Conservation (phyloP, 2,797 vertebrate genomes). For the Picus viridis region DNA sequence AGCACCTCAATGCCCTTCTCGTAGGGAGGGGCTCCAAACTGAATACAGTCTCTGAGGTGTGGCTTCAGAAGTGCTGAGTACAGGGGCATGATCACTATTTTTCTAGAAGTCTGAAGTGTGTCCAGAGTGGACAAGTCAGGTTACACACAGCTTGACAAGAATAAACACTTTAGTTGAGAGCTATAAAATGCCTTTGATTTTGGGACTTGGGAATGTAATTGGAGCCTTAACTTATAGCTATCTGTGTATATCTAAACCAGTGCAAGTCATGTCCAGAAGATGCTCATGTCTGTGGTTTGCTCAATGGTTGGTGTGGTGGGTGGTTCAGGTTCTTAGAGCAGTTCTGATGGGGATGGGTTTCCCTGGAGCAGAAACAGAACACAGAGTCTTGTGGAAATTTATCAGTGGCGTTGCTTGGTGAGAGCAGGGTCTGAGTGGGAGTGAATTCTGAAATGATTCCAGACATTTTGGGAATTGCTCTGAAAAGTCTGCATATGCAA, state of each 20-base stretch:
- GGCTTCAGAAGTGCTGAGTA: too few relatives aligned
- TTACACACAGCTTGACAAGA: conserved; percentile 23
- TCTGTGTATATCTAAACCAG: neutral
- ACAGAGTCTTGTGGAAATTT: neutral
- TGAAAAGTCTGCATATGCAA: neutral
- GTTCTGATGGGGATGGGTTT: neutral
- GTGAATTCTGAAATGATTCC: neutral
- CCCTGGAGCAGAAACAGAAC: neutral
- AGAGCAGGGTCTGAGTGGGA: neutral
- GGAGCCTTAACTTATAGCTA: conserved; percentile 4
- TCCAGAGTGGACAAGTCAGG: neutral
- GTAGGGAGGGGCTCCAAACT: too few relatives aligned
- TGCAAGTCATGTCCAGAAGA: neutral
- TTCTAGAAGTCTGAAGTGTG: neutral
- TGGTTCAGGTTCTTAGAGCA: neutral
- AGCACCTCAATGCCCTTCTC: too few relatives aligned
- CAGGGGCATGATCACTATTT: neutral
- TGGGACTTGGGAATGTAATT: conserved; percentile 16
- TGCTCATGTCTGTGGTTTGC: conserved; percentile 23
- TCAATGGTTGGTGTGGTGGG: neutral
- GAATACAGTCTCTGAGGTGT: too few relatives aligned
- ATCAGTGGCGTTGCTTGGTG: rapidly evolving
- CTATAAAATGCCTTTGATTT: conserved; percentile 40
- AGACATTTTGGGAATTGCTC: neutral
- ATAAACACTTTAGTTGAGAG: conserved; percentile 31